Conservation (phyloP, 30 jellyfish, hydroid and myxozoan genomes). For the Aurelia sp. region DNA sequence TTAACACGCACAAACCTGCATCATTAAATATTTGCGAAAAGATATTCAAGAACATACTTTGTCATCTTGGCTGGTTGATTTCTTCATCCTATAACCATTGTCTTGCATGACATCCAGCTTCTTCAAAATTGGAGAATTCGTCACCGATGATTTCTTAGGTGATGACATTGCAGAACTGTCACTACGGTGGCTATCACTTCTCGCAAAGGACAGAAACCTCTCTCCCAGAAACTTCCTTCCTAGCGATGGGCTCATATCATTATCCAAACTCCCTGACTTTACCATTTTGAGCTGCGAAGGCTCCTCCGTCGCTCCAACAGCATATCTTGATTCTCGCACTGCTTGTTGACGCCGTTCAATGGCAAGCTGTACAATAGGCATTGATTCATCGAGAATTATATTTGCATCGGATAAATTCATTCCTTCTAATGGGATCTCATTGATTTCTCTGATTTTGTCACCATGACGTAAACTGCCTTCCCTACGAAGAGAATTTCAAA, state of each 20-base stretch:
- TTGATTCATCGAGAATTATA: constrained; percentile 9
- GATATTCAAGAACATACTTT: neutral
- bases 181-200: constrained; percentile 58
- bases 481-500: neutral
- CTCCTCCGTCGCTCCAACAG: constrained; percentile 17
- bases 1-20: no score
- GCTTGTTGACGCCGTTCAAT: constrained; percentile 26
- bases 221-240: constrained; percentile 11
- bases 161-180: constrained; percentile 40
- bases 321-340: constrained; percentile 46
- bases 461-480: constrained; percentile 77
- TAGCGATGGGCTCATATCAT: neutral
- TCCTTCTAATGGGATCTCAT: constrained; percentile 63
- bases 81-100: neutral
- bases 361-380: constrained; percentile 30
- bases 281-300: constrained; percentile 10
- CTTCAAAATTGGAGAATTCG: constrained; percentile 48
- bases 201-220: constrained; percentile 6
- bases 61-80: constrained; percentile 28
- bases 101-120: constrained; percentile 46
- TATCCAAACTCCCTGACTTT: constrained; percentile 13
- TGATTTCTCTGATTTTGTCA: constrained; percentile 63
- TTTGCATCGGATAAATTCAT: constrained; percentile 70
- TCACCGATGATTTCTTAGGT: constrained; percentile 37
- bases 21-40: no score